Evolutionary conservation across 2,888 invertebrate species (phyloP).

Genomic region (Pyrocoelia pectoralis): DNA sequence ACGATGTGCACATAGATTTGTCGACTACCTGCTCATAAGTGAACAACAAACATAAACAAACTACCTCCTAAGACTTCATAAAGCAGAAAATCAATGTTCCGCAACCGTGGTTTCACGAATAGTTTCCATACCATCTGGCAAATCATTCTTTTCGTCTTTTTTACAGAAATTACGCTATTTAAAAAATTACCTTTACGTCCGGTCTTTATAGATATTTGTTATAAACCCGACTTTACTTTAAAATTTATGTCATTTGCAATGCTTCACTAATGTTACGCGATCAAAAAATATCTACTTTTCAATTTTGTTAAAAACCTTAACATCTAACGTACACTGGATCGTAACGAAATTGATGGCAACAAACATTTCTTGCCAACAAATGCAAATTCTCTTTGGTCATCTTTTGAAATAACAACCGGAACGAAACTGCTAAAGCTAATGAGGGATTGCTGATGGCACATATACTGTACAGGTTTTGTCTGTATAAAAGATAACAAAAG

Average conservation of each 20-base stretch:
- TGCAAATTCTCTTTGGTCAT: too few species aligned
- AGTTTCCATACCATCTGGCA: slow-evolving; percentile 4
- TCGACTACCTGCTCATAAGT: neutral
- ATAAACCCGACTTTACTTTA: neutral
- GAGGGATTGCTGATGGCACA: too few species aligned
- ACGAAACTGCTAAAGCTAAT: too few species aligned
- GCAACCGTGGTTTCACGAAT: slow-evolving; percentile 10
- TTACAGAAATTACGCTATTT: neutral
- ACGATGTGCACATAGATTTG: slow-evolving; percentile 6
- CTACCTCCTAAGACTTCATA: slow-evolving; percentile 4
- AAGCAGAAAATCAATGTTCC: slow-evolving; percentile 14
- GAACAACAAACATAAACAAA: neutral
- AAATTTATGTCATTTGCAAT: neutral
- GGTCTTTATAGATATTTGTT: neutral
- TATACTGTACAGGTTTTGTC: too few species aligned
- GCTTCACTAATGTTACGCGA: neutral
- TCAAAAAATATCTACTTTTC: too few species aligned
- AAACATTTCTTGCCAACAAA: too few species aligned
- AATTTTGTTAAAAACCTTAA: too few species aligned
- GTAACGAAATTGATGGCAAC: too few species aligned
- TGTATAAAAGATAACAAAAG: too few species aligned
- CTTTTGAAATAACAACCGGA: too few species aligned
- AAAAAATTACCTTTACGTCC: neutral
- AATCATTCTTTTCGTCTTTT: neutral
- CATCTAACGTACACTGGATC: too few species aligned